Base-by-base conservation (phyloP, 2,888 invertebrate species). In the Caenorhabditis plicata region DNA sequence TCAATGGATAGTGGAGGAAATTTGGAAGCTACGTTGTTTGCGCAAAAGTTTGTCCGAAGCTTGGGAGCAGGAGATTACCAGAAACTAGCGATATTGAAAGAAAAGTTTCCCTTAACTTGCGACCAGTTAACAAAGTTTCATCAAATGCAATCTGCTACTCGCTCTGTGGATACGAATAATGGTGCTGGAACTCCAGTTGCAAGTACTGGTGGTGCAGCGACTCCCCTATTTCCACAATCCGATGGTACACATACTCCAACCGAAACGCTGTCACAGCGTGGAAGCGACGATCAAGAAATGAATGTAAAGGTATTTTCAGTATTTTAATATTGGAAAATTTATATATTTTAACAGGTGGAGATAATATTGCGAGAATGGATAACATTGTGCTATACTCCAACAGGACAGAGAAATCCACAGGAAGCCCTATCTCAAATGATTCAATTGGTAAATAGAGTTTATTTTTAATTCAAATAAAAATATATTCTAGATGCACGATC, bases 291-390 rank as follows among this genome's bases (percentile, higher is more conserved):
- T 42, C 35, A 42, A 2, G 63, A 63, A 19, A 56, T 63, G 63
- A 63, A 52, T 2, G 36, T 29, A 2, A 63, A 63, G 20, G n/a
- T n/a, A n/a, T n/a, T n/a, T n/a, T n/a, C n/a, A n/a, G n/a, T n/a
- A n/a, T n/a, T n/a, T n/a, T n/a, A n/a, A n/a, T n/a, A n/a, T n/a
- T n/a, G n/a, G n/a, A n/a, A n/a, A n/a, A n/a, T n/a, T n/a, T n/a
- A n/a, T n/a, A n/a, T n/a, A n/a, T n/a, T n/a, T n/a, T n/a, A n/a
- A n/a, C n/a, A n/a, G n/a, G 93, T 94, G 0, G 96, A 98, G 82
- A 90, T 86, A 74, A 85, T 98, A 11, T 85, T 98, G 29, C 87
- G 94, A 20, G 96, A 98, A 80, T 99, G 98, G 98, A 90, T 95
- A 15, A 87, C 87, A 60, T 88, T 94, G 78, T 91, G 91, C 75